Evolutionary conservation across 2,113 vertebrate species (phyloP), one percentile per base, ranked within the genome.

Genomic region (Siniperca chuatsi): DNA sequence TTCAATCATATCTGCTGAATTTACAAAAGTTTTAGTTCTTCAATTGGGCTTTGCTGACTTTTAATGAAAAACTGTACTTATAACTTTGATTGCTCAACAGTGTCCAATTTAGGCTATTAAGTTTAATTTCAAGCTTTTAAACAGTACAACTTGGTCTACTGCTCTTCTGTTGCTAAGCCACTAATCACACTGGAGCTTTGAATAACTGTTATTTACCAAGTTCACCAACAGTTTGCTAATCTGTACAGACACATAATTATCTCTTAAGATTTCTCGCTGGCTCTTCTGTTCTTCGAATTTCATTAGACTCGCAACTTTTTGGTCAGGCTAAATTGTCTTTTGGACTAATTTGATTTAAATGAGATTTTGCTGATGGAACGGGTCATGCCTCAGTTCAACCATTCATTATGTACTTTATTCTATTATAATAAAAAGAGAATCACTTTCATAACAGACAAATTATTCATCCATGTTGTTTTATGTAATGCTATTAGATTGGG

Each of bases 141-240:
- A 89, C 46, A 83, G 57, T 77, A 44, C 12, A 87, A 72, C 65
- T 69, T 78, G 64, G 78, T 90, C 81, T 79, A 71, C 74, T 87
- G 69, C 84, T 90, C 76, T 55, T 75, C 67, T 84, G 80, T 78
- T 86, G 82, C 86, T 75, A 71, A 81, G 87, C 76, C 90, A 84
- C 84, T 90, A 90, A 81, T 83, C 81, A 78, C 78, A 78, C 74
- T 84, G 66, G 70, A 88, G 75, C 74, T 76, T 76, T 7, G 35
- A 87, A 80, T 77, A 87, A 85, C 81, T 91, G 88, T 89, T 92
- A 83, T 92, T 93, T 91, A 91, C 86, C 70, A 77, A 81, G 62
- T 73, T 82, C 82, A 88, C 85, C 62, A 84, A 77, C 68, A 85
- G 58, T 79, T 86, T 85, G 73, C 85, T 92, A 87, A 92, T 91